These are phyloP conservation scores for Onychomys torridus DNA, from an alignment of 2,797 vertebrate genomes.

Conservation along the genomic window DNA sequence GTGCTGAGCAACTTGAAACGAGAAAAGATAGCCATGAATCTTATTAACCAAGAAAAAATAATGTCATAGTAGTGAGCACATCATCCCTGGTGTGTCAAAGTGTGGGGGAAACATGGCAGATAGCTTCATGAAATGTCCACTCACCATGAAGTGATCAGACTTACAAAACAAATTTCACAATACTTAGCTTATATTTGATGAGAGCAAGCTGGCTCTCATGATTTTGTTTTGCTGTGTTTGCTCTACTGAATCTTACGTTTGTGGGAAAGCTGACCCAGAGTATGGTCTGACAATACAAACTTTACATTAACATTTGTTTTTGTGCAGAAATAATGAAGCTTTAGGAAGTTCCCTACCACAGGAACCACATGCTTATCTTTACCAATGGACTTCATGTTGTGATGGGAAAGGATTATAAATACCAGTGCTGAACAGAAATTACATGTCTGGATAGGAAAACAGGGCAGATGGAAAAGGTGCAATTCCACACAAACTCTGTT, in stretches of 20 bases:
- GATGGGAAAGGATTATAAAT: neutral
- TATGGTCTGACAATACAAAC: neutral
- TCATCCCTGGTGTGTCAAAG: neutral
- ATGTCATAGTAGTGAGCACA: neutral
- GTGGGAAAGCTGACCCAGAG: neutral
- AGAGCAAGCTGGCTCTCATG: neutral
- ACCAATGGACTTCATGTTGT: neutral
- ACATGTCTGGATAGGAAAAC: neutral
- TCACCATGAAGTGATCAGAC: neutral
- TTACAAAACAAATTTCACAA: slow-evolving; percentile 28
- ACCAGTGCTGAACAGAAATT: neutral
- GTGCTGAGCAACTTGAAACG: slow-evolving; percentile 37
- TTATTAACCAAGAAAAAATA: slow-evolving; percentile 55
- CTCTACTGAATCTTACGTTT: neutral
- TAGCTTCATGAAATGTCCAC: slow-evolving; percentile 45
- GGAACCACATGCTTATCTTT: neutral
- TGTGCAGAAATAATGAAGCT: neutral
- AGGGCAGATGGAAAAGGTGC: neutral
- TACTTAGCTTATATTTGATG: neutral
- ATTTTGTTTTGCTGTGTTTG: neutral
- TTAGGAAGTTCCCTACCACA: neutral
- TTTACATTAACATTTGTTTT: slow-evolving; percentile 12
- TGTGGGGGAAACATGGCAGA: neutral
- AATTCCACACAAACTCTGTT: neutral
- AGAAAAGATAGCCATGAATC: slow-evolving; percentile 58